phyloP scores from a whole-genome alignment of 1,140 invertebrate genomes.

The Achroia grisella region DNA sequence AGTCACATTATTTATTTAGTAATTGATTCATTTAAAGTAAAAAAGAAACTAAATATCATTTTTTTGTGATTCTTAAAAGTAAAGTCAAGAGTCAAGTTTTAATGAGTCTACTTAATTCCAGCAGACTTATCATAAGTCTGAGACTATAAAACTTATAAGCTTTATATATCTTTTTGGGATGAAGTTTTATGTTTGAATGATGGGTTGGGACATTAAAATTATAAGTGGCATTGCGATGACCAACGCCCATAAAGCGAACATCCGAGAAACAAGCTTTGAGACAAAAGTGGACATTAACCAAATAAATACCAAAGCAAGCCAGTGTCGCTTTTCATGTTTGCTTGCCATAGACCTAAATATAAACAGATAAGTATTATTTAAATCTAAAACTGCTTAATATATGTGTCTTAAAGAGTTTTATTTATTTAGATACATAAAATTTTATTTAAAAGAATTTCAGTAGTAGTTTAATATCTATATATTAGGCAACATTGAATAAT shows the following conservation, averaged over 20 bases:
- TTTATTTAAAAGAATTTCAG: too few relatives aligned
- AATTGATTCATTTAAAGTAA: too few relatives aligned
- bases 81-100: too few relatives aligned
- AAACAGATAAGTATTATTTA: neutral
- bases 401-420: too few relatives aligned
- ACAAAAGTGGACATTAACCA: constrained; percentile 42
- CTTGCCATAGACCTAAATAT: constrained; percentile 13
- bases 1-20: too few relatives aligned
- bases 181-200: constrained; percentile 15
- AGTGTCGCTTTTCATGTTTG: constrained; percentile 32
- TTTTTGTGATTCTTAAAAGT: too few relatives aligned
- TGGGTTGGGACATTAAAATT: constrained; percentile 18
- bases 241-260: constrained; percentile 14
- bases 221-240: constrained; percentile 13
- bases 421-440: too few relatives aligned
- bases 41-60: too few relatives aligned
- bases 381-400: too few relatives aligned
- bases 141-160: constrained; percentile 1
- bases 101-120: too few relatives aligned
- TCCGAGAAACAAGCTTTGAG: constrained; percentile 19
- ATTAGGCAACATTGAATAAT: too few relatives aligned
- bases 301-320: constrained; percentile 33
- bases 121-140: neutral
- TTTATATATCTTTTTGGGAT: constrained; percentile 3
- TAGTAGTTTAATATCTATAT: too few relatives aligned